Base-by-base conservation (phyloP, 2,113 vertebrate species). In the Stercorarius parasiticus region DNA sequence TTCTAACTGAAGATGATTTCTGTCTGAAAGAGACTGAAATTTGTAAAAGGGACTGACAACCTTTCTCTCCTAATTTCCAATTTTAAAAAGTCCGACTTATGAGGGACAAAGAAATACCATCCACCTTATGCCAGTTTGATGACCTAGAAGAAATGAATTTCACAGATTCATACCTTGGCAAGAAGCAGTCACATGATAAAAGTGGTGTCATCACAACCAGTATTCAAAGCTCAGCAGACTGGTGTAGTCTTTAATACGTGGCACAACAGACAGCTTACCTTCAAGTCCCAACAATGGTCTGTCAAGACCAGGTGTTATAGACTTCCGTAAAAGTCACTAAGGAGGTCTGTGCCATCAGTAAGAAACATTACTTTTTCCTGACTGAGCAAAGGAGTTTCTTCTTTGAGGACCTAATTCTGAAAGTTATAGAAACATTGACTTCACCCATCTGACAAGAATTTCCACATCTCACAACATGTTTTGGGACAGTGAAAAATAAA, bases 281-380 rank as follows among this genome's bases (percentile, higher is more conserved):
- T 83, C 49, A 80, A 82, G 14, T 49, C 23, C 66, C 27, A 58
- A 20, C 50, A n/a, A 22, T 4, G 14, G 6, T 47, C 59, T 73
- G 27, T 42, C 13, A 64, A 36, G n/a, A 59, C 14, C 19, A 66
- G 40, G 2, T 69, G 58, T 79, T 38, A 66, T 1, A 2, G 11
- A 38, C 22, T 47, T 71, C 7, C 16, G 11, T 10, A 18, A 15
- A 38, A 67, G 8, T 53, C 26, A 43, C 34, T 22, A 15, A 27
- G 16, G 15, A 43, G 53, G 15, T 3, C 66, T 59, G 8, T 13
- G 10, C 3, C 25, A 3, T 36, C 0, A 0, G 11, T 56, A 56
- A 81, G 50, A 73, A 84, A 22, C 1, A 9, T 27, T 30, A 20
- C 5, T 50, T 67, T 67, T 43, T 58, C 18, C 58, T 65, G 47